Conservation (phyloP, 2,113 vertebrate species). For the Apteryx owenii region DNA sequence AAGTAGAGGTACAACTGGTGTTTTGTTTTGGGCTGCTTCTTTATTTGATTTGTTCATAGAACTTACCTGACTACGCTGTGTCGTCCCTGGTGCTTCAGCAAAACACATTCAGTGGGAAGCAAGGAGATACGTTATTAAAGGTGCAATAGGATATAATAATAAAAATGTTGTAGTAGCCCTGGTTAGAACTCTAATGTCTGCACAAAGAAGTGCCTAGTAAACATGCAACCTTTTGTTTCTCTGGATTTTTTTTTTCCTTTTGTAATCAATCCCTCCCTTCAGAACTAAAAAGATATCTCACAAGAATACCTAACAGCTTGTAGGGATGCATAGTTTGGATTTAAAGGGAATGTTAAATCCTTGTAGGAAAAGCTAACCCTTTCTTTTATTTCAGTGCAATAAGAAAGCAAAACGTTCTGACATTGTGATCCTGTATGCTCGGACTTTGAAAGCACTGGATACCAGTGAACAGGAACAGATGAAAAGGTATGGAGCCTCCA, state of each 20-base stretch:
- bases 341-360: neutral
- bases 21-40: neutral
- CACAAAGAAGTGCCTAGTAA: neutral
- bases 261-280: neutral
- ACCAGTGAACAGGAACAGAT: conserved; percentile 89
- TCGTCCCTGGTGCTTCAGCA: neutral
- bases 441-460: conserved; percentile 87
- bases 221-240: neutral
- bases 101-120: neutral
- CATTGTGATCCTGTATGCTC: conserved; percentile 92
- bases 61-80: rapidly evolving
- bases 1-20: neutral
- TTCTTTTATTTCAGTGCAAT: conserved; percentile 86
- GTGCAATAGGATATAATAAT: neutral
- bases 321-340: neutral
- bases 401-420: conserved; percentile 93
- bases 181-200: neutral
- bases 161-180: neutral
- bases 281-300: neutral
- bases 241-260: neutral
- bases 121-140: neutral
- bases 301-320: neutral
- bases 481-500: conserved; percentile 78
- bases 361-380: neutral
- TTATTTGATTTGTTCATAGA: neutral